A percentile compares a stretch with the other conserved stretches of the same genome.
Conservation (phyloP, 2,113 vertebrate species). For the Toxotes chatareus region DNA sequence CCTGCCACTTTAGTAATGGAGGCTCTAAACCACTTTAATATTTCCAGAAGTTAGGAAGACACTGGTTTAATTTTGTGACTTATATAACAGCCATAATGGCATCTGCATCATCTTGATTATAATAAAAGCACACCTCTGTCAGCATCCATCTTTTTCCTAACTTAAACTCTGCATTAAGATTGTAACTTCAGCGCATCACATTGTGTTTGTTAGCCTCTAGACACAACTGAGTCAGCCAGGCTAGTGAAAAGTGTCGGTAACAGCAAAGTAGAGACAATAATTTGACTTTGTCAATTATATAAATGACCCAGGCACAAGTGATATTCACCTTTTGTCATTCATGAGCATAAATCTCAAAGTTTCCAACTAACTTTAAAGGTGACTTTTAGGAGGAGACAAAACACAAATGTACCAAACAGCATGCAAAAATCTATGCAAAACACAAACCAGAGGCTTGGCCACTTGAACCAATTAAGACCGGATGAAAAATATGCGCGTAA, state of each 20-base stretch:
- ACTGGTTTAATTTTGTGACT: background rate
- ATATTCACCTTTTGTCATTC: background rate
- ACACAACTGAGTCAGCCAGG: background rate
- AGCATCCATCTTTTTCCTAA: too few species aligned
- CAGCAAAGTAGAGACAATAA: background rate
- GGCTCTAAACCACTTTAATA: constrained; percentile 25
- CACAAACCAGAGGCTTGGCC: constrained; percentile 2
- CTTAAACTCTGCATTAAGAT: too few species aligned
- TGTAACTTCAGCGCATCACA: too few species aligned
- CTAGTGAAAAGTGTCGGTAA: background rate
- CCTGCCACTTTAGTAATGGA: constrained; percentile 18
- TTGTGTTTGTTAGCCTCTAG: background rate
- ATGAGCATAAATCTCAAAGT: background rate
- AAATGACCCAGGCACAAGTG: background rate
- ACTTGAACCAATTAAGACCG: background rate
- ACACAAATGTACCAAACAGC: background rate
- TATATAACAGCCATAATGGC: too few species aligned
- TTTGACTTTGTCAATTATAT: background rate
- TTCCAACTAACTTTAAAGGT: background rate
- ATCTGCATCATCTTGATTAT: too few species aligned
- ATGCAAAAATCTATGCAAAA: constrained; percentile 6
- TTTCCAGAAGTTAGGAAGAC: constrained; percentile 22
- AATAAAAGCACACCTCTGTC: too few species aligned
- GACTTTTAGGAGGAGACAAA: background rate
- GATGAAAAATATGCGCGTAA: too few species aligned